Conservation (phyloP, 2,113 vertebrate species). For the Pica pica region DNA sequence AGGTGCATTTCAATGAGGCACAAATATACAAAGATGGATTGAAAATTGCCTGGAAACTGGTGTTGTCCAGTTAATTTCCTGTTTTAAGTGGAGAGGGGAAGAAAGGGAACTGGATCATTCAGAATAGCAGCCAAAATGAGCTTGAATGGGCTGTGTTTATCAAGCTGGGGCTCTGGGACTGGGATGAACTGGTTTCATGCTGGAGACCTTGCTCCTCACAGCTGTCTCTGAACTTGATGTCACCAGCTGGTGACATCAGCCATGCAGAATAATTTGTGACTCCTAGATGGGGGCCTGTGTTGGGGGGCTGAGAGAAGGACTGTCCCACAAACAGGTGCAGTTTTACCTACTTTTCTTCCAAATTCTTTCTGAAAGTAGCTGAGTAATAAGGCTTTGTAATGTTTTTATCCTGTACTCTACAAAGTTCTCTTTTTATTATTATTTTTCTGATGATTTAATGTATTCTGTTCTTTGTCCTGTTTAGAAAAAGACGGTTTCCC, state of each 20-base stretch:
- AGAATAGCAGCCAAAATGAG: not conserved
- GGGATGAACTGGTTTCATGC: not conserved
- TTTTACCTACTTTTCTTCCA: not conserved
- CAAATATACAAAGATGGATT: not conserved
- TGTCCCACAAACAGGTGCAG: not conserved
- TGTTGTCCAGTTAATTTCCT: not conserved
- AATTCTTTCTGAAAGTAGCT: not conserved
- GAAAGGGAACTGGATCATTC: not conserved
- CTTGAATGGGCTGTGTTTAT: not conserved
- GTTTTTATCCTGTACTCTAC: not conserved
- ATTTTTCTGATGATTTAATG: not conserved
- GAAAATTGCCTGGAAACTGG: not conserved
- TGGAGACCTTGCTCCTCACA: not conserved
- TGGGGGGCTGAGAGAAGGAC: not conserved
- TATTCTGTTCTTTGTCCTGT: constrained; percentile 31
- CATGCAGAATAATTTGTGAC: not conserved
- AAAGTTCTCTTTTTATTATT: not conserved
- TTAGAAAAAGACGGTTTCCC: constrained; percentile 93
- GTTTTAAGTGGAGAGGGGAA: not conserved
- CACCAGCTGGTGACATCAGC: not conserved
- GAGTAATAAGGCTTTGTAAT: not conserved
- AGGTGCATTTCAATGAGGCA: not conserved
- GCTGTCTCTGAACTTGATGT: not conserved
- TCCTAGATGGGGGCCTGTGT: not conserved
- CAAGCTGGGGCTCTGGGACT: not conserved